Base-by-base conservation (phyloP, 2,888 invertebrate genomes). In the Exephanes ischioxanthus region DNA sequence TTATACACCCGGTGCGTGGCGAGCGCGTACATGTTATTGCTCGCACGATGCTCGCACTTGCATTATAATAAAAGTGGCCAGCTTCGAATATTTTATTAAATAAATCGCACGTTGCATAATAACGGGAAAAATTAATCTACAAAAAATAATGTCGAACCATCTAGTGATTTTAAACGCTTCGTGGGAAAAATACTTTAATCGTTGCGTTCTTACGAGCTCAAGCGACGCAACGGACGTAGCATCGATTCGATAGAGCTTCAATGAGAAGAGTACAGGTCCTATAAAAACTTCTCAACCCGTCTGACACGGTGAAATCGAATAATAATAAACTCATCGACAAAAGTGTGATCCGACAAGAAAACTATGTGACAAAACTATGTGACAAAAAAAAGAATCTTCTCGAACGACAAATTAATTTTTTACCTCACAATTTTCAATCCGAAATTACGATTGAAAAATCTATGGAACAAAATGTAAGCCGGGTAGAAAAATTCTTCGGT, bases 241-340 rank as follows among this genome's bases (percentile, higher is more conserved):
- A 58, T 58, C 58, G 58, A 58, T 58, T 58, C 58, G 22, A 58
- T 58, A 58, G 58, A 22, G 26, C 58, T 58, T 26, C 22, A 58
- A 55, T 58, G 22, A 58, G 45, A 58, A 58, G 11, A 58, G 11
- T 58, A 58, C 58, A 58, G 58, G 58, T 14, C 58, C 14, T 26
- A 26, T 58, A 26, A 58, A 58, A 58, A 58, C 4, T 26, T 11
- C 58, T 16, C 58, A 0, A 9, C 1, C 11, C 22, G 14, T 58
- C 26, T 4, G 11, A 26, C 0, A 3, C 4, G 26, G 58, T 58
- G 26, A 26, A 22, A 58, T 26, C 22, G 26, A 58, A 58, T 26
- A 22, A 58, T 14, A 26, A 9, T 26, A 22, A 22, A 2, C 1
- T 58, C 3, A 4, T 3, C 26, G 11, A 58, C 22, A 0, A 1